Percentiles rank a stretch among this genome's conserved stretches.
These are phyloP conservation scores for Orchesella flavescens DNA, from an alignment of 2,888 invertebrate species.

Conservation along the genomic window DNA sequence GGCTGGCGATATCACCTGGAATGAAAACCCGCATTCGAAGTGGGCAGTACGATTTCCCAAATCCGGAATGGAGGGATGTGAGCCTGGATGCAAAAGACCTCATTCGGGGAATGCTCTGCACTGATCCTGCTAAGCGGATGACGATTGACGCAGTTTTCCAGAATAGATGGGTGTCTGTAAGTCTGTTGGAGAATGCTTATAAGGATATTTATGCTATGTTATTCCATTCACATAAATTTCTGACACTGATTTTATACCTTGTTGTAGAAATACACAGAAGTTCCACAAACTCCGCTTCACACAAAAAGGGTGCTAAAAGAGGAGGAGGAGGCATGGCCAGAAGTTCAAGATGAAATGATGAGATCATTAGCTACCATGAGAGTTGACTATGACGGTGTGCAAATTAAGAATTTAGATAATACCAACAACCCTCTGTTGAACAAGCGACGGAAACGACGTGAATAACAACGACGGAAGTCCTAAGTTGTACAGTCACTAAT, in stretches of 20 bases:
- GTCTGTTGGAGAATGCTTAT: conserved; percentile 73
- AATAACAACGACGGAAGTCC: conserved; percentile 40
- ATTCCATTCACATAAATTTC: neutral
- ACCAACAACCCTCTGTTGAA: conserved; percentile 94
- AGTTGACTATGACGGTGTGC: conserved; percentile 96
- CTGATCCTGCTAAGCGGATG: conserved; percentile 91
- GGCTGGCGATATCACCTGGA: conserved; percentile 97
- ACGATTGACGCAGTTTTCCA: conserved; percentile 92
- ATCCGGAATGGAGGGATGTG: conserved; percentile 96
- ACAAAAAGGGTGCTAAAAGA: conserved; percentile 92
- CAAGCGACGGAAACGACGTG: conserved; percentile 78
- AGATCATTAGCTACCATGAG: conserved; percentile 97
- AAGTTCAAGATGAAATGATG: conserved; percentile 99
- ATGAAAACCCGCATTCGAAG: conserved; percentile 97
- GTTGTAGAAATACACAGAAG: conserved; percentile 83
- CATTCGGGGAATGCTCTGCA: conserved; percentile 93
- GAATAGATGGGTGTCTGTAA: conserved; percentile 89
- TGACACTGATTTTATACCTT: neutral
- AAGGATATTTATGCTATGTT: neutral
- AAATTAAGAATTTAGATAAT: conserved; percentile 92
- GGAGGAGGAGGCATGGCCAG: conserved; percentile 94
- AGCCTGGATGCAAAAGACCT: conserved; percentile 95
- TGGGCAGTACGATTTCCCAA: conserved; percentile 97
- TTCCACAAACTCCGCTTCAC: conserved; percentile 95
- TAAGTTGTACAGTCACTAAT: neutral